Evolutionary conservation across 2,113 vertebrate species (phyloP).

Genomic region (Calidris pygmaea): DNA sequence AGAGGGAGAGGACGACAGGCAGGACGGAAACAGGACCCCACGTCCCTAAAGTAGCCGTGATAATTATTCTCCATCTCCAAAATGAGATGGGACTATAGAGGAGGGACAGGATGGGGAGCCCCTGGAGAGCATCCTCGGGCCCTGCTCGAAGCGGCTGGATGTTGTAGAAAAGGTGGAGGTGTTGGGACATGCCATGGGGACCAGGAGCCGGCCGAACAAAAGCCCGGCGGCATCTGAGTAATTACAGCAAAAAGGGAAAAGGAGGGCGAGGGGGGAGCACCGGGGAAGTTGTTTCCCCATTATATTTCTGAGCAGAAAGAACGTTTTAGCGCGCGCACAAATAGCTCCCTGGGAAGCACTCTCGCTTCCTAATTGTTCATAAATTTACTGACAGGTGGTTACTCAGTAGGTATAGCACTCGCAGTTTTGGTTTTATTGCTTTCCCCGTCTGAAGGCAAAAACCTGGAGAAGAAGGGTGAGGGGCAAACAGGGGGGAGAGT

Average conservation of each 20-base stretch:
- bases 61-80: no score
- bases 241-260: slow-evolving; percentile 55
- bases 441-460: slow-evolving; percentile 52
- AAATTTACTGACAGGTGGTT: slow-evolving; percentile 82
- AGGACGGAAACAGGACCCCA: background rate
- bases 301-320: slow-evolving; percentile 65
- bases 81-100: no score
- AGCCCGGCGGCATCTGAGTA: slow-evolving; percentile 49
- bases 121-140: background rate
- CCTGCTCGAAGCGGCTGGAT: background rate
- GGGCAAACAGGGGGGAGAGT: background rate
- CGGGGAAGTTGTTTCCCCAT: slow-evolving; percentile 69
- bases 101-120: background rate
- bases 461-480: slow-evolving; percentile 30
- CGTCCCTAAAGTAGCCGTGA: background rate
- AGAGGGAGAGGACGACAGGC: background rate
- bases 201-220: background rate
- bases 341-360: slow-evolving; percentile 79
- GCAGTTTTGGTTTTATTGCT: slow-evolving; percentile 70
- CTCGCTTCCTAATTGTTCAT: slow-evolving; percentile 81
- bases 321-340: slow-evolving; percentile 68
- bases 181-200: background rate
- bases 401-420: slow-evolving; percentile 72
- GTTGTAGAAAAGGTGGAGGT: no score
- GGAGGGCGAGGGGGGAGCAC: background rate